Evolutionary conservation across 2,113 vertebrate genomes (phyloP).

Genomic region (Limnothrissa miodon): DNA sequence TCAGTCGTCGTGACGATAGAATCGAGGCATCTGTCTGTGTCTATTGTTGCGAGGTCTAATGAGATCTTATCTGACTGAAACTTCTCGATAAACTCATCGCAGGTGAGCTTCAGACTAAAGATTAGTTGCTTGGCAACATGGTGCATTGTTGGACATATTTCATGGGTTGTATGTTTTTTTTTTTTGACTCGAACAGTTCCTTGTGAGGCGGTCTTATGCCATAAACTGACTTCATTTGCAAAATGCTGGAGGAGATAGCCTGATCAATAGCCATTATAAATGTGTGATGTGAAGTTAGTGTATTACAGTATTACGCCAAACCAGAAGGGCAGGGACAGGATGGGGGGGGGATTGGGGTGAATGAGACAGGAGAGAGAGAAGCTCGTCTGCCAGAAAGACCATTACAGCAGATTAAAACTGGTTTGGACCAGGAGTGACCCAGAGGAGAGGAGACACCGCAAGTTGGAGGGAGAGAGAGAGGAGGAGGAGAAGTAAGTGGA

Average conservation of each 20-base stretch:
- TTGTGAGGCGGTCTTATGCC: neutral
- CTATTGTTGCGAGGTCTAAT: neutral
- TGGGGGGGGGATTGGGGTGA: neutral
- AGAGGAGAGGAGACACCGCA: conserved; percentile 13
- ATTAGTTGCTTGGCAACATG: conserved; percentile 1
- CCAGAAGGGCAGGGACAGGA: neutral
- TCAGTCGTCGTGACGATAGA: neutral
- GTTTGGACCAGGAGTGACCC: conserved; percentile 35
- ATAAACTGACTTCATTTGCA: neutral
- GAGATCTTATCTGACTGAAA: neutral
- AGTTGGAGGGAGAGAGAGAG: neutral
- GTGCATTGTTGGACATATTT: neutral
- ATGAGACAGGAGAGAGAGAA: neutral
- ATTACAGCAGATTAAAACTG: conserved; percentile 42
- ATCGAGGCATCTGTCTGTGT: neutral
- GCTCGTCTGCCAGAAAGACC: conserved; percentile 34
- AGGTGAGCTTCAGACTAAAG: neutral
- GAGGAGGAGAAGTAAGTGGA: neutral
- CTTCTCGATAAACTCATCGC: conserved; percentile 8
- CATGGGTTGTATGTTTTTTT: neutral
- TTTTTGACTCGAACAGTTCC: too few relatives aligned
- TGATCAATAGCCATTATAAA: conserved; percentile 7
- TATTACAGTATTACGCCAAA: neutral
- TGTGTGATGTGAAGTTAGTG: neutral
- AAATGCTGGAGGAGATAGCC: neutral